phyloP scores from a whole-genome alignment of 1,140 invertebrate species.

The Ceratosolen fusciceps region DNA sequence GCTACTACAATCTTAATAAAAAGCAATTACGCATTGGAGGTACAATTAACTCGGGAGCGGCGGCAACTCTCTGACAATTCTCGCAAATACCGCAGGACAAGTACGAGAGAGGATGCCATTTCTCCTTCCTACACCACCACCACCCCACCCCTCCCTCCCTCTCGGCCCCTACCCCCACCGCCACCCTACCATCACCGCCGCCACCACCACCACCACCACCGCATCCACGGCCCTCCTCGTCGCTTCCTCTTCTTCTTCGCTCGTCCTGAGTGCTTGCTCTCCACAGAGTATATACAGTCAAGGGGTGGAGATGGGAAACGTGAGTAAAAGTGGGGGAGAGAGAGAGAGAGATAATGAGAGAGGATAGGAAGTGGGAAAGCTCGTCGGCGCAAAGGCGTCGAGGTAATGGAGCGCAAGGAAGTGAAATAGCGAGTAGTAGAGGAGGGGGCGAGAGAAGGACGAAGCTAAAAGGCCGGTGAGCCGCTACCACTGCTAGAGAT shows the following conservation, averaged over 20 bases:
- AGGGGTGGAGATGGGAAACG: not conserved
- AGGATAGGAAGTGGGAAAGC: slow-evolving; percentile 36
- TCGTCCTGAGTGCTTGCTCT: slow-evolving; percentile 20
- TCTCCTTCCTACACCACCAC: not conserved
- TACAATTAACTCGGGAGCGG: slow-evolving; percentile 44
- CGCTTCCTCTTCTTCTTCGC: slow-evolving; percentile 5
- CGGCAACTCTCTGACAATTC: slow-evolving; percentile 28
- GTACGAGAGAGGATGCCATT: slow-evolving; percentile 13
- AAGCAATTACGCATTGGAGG: slow-evolving; percentile 45
- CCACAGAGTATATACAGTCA: slow-evolving; percentile 11
- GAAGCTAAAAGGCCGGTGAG: slow-evolving; percentile 48
- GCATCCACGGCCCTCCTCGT: not conserved
- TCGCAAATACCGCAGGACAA: slow-evolving; percentile 47
- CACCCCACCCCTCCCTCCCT: slow-evolving; percentile 4
- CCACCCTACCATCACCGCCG: not conserved
- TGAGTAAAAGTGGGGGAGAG: not conserved
- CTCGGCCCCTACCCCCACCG: not conserved
- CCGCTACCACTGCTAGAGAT: slow-evolving; percentile 39
- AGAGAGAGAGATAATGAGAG: not conserved
- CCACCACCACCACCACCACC: slow-evolving; percentile 1
- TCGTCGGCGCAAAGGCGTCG: slow-evolving; percentile 53
- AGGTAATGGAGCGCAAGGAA: slow-evolving; percentile 60
- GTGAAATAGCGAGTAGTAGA: slow-evolving; percentile 47
- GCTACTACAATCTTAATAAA: slow-evolving; percentile 44
- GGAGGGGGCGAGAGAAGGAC: slow-evolving; percentile 38